Conservation (phyloP, 1,140 invertebrate species). For the Cyphomyrmex costatus region DNA sequence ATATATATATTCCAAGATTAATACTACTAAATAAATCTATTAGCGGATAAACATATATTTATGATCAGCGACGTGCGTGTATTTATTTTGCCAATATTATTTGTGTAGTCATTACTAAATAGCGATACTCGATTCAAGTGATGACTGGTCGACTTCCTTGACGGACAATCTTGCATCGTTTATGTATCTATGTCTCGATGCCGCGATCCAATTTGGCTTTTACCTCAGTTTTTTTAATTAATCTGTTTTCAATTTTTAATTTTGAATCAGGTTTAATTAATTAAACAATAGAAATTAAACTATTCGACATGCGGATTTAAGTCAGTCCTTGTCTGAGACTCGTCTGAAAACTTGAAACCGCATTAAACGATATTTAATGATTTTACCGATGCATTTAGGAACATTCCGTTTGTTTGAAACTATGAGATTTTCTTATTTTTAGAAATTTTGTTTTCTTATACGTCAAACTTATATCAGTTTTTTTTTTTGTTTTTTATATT, state of each 20-base stretch:
- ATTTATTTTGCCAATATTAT: conserved; percentile 34
- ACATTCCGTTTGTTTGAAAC: not conserved
- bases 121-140: not conserved
- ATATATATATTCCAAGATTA: conserved; percentile 42
- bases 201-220: not conserved
- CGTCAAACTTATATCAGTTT: not conserved
- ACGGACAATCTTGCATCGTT: not conserved
- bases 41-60: conserved; percentile 3
- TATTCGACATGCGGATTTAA: not conserved
- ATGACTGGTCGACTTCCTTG: not conserved
- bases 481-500: not conserved
- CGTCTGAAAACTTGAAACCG: not conserved
- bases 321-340: not conserved
- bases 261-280: not conserved
- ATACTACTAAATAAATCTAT: conserved; percentile 30
- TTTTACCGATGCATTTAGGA: not conserved
- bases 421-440: not conserved
- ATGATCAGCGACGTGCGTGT: not conserved
- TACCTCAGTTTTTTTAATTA: not conserved
- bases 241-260: not conserved
- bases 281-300: not conserved
- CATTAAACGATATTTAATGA: not conserved
- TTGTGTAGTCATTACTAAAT: not conserved
- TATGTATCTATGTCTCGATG: not conserved
- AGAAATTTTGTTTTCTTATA: not conserved